phyloP scores from a whole-genome alignment of 1,140 invertebrate species.

The Brachionus plicatilis region DNA sequence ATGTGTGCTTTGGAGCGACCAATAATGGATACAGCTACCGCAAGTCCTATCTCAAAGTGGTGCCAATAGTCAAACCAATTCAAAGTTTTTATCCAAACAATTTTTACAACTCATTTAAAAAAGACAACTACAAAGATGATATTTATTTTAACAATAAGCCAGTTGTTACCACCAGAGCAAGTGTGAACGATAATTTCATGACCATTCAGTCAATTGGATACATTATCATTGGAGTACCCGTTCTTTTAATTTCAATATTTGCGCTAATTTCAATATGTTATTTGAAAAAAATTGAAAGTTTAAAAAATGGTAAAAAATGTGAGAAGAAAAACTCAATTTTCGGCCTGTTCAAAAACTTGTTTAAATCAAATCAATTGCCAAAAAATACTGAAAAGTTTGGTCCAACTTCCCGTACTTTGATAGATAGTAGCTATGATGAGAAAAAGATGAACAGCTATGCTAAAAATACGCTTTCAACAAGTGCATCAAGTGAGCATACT shows the following conservation, averaged over 20 bases:
- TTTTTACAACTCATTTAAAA: not conserved
- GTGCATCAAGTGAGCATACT: constrained; percentile 22
- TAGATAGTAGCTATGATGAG: not conserved
- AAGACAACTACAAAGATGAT: not conserved
- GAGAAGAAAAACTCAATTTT: not conserved
- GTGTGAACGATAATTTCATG: not conserved
- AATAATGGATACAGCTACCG: constrained; percentile 24
- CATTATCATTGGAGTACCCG: not conserved
- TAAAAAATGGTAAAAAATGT: not conserved
- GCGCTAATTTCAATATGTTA: constrained; percentile 15
- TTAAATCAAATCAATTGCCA: not conserved
- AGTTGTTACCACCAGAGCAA: not conserved
- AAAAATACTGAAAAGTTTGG: not conserved
- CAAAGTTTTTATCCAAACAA: not conserved
- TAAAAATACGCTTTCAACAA: constrained; percentile 18
- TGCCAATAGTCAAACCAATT: not conserved
- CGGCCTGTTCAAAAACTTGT: not conserved
- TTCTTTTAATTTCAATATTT: not conserved
- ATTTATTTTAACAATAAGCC: not conserved
- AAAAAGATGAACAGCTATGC: not conserved
- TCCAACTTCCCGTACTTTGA: not conserved
- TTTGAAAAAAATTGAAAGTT: constrained; percentile 9
- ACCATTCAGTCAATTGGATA: constrained; percentile 26
- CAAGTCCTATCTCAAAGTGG: not conserved
- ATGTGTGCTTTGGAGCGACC: constrained; percentile 33